Evolutionary conservation across 2,113 vertebrate species (phyloP), one percentile per base, ranked within the genome.

Genomic region (Copsychus sechellarum): DNA sequence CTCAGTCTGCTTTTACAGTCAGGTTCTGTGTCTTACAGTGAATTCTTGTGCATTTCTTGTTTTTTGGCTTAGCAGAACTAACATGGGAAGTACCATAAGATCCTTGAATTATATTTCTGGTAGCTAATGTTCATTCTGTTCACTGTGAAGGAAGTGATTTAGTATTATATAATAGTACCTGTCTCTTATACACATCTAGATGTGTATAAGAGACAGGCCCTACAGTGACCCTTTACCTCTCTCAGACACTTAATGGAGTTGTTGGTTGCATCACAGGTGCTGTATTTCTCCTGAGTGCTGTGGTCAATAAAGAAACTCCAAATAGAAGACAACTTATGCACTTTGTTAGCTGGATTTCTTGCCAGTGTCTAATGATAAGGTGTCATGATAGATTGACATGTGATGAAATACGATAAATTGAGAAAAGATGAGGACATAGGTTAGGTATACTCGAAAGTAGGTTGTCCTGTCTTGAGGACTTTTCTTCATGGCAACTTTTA

Each of bases 401-500:
- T 57, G 42, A 61, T 43, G 24, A 81, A 76, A 53, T 0, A 1
- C 42, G 22, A 2, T 57, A 43, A 61, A 65, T 6, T 64, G 45
- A 69, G 28, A 67, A 72, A 45, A 40, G 26, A 73, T 29, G 4
- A 71, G 24, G n/a, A 43, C 18, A 26, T 5, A 29, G 15, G 33
- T 48, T 64, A 85, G 79, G 4, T 5, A 24, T 28, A 48, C 21
- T 28, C 69, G n/a, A 76, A 82, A 72, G 14, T 4, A 79, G 6
- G 2, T 3, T 12, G 1, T 3, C 14, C 4, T 51, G 6, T 48
- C 13, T 67, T 13, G 6, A 28, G 6, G 47, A 36, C 0, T 2
- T 36, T 77, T 64, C 28, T 80, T 88, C 22, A 36, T 38, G 8
- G 1, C 14, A 43, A 4, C 1, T 20, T 40, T 31, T 76, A 8